Percentiles rank a stretch among this genome's conserved stretches.
These are phyloP conservation scores for Drusus annulatus DNA, from an alignment of 1,140 invertebrate species.

Conservation along the genomic window DNA sequence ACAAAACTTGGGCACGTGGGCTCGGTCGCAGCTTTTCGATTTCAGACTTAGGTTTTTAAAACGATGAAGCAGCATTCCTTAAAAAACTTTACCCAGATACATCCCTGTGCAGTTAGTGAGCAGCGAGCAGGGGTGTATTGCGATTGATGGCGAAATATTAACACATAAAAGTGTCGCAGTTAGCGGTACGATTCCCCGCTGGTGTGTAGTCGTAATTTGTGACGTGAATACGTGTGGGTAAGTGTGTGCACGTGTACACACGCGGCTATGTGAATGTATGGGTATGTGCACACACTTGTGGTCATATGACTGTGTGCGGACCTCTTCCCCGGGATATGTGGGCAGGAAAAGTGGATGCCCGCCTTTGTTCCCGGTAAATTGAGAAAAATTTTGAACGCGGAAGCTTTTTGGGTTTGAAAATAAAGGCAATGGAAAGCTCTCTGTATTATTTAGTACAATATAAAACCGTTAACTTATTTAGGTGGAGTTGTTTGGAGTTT, in stretches of 20 bases:
- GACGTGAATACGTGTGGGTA: not conserved
- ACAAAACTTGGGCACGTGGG: too few relatives aligned
- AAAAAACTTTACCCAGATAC: too few relatives aligned
- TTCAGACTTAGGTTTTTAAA: too few relatives aligned
- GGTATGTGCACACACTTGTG: not conserved
- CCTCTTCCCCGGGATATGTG: not conserved
- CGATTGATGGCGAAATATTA: conserved; percentile 43
- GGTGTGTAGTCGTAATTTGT: not conserved
- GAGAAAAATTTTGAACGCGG: conserved; percentile 19
- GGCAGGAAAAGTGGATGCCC: not conserved
- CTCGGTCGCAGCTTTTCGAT: too few relatives aligned
- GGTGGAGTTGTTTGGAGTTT: too few relatives aligned
- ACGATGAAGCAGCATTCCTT: too few relatives aligned
- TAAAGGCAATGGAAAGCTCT: too few relatives aligned
- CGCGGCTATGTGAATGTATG: not conserved
- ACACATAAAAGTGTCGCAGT: conserved; percentile 44
- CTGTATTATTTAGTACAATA: too few relatives aligned
- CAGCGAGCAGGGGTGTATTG: not conserved
- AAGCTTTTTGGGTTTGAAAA: not conserved
- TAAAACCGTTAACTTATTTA: too few relatives aligned
- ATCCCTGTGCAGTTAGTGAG: not conserved
- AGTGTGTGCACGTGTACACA: not conserved
- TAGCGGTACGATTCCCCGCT: conserved; percentile 7
- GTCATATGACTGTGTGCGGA: not conserved
- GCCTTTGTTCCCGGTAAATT: conserved; percentile 28